Conservation (phyloP, 2,113 vertebrate species). For the Microtus montanus region DNA sequence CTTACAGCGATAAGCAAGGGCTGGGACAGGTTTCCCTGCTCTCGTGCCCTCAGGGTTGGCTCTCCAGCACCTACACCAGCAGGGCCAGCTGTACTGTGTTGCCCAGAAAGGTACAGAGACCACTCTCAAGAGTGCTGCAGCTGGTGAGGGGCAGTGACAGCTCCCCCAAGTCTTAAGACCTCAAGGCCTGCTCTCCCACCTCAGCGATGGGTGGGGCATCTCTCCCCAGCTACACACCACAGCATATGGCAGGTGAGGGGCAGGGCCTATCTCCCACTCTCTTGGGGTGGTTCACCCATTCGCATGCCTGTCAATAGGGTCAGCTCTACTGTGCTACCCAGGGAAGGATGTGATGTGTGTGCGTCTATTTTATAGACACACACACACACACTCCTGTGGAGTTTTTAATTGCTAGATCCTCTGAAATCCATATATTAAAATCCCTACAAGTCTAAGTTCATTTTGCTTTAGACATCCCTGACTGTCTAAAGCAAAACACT, state of each 20-base stretch:
- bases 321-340: not conserved
- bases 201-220: not conserved
- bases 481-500: slow-evolving; percentile 2
- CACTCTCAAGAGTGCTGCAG: not conserved
- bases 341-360: not conserved
- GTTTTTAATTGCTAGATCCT: not conserved
- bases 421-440: not conserved
- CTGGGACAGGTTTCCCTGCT: not conserved
- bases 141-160: not conserved
- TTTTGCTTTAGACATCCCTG: not conserved
- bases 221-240: not conserved
- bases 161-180: not conserved
- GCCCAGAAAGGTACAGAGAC: not conserved
- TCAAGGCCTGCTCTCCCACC: no score
- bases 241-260: not conserved
- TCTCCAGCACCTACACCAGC: no score
- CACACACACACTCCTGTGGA: not conserved
- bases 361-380: not conserved
- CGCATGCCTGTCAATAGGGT: not conserved
- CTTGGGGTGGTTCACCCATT: not conserved
- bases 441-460: not conserved
- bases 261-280: not conserved
- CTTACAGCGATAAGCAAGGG: not conserved
- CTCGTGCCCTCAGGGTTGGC: not conserved
- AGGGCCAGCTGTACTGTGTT: no score